Base-by-base conservation (phyloP, 1,140 invertebrate species). In the Hylaeus anthracinus region DNA sequence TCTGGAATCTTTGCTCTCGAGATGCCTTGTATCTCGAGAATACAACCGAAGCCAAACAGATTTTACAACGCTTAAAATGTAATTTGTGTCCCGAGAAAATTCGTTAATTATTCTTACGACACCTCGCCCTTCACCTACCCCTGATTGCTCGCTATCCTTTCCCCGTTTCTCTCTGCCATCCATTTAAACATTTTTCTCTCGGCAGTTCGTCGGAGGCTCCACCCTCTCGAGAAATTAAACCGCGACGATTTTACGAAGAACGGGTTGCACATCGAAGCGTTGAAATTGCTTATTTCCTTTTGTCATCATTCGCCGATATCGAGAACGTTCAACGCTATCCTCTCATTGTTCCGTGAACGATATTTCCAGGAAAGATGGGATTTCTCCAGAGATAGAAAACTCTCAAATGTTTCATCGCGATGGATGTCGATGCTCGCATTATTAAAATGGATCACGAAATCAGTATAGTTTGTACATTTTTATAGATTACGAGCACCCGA, bases 101-200 rank as follows among this genome's bases (percentile, higher is more conserved):
- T 84, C 74, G 67, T 84, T 84, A 84, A 84, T 84, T 84, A 84
- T 84, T 70, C 70, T 26, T 43, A 61, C 61, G 69, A 71, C 80
- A 64, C 74, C 77, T 78, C 60, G 61, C 53, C 65, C 51, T 8
- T 39, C 74, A n/a, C 60, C 64, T n/a, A 5, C 26, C 10, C 41
- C 55, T 67, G 72, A 78, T 78, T 73, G 63, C 69, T 73, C 79
- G 48, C 48, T 63, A 69, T 75, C 71, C 70, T 53, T 53, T 39
- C 70, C 14, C 12, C 41, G 56, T 48, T 26, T 60, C 55, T 39
- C 39, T 67, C 55, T 55, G 63, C 55, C 55, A 14, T 3, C 71
- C 71, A 15, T 72, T 63, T 37, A 72, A 72, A 63, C 71, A 63
- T 55, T 26, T 55, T 15, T 51, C 56, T 61, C 51, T 72, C 70